Conservation (phyloP, 2,888 invertebrate genomes). For the Campoplex capitator region DNA sequence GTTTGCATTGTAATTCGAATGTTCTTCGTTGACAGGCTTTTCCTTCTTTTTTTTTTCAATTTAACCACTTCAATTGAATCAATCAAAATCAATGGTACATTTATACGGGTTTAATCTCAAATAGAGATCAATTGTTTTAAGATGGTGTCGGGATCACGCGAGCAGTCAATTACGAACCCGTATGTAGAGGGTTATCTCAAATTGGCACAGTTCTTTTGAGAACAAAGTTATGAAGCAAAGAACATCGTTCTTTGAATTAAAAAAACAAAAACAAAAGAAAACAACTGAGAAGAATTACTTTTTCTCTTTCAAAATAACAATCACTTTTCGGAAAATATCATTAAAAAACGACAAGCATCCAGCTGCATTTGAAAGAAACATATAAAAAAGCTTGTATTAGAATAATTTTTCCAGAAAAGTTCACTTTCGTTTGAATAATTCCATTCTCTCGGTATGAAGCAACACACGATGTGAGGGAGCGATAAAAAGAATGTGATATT, state of each 20-base stretch:
- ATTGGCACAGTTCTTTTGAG: neutral
- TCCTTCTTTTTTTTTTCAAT: conserved; percentile 24
- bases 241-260: neutral
- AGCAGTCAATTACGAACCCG: conserved; percentile 25
- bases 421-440: neutral
- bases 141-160: conserved; percentile 4
- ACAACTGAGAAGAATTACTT: neutral
- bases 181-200: neutral
- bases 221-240: neutral
- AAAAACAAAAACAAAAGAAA: neutral
- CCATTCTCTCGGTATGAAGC: neutral
- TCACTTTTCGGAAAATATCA: neutral
- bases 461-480: neutral
- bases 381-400: neutral
- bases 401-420: neutral
- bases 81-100: conserved; percentile 1
- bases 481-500: conserved; percentile 1
- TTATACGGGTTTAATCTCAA: conserved; percentile 19
- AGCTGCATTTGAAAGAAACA: neutral
- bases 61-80: neutral
- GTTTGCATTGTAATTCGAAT: conserved; percentile 52
- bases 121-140: neutral
- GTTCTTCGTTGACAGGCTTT: conserved; percentile 43
- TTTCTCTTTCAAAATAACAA: neutral
- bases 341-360: neutral